Evolutionary conservation across 2,113 vertebrate species (phyloP), one percentile per base, ranked within the genome.

Genomic region (Apeltes quadracus): DNA sequence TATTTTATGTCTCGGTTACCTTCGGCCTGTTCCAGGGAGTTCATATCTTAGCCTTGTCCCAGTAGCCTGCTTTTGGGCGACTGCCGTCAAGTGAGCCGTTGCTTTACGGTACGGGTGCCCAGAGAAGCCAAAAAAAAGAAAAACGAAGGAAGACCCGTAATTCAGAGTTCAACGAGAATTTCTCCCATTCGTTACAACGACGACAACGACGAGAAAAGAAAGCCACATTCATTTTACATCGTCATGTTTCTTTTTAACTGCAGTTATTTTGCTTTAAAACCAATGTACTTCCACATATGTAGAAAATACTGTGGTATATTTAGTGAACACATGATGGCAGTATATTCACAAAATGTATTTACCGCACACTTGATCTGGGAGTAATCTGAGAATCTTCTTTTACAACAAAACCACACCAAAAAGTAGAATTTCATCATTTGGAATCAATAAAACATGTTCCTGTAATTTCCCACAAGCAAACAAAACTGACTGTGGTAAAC

Each of bases 11-110:
- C 8, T 56, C 20, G 12, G 6, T 88, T 94, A 97, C 97, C 97
- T 95, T 98, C 96, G 51, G 96, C 96, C 93, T 98, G 96, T 80
- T 98, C 96, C 90, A 98, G 83, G 2, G 96, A 97, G 82, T 97
- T 97, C 96, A 98, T 97, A 67, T 91, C 93, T 88, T 50, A 53
- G 64, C 48, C 39, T 48, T 13, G 44, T 66, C 18, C 44, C 48
- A 32, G 59, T 65, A 65, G 78, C 27, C 51, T 57, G 69, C 4
- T 56, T 65, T 23, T 57, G 64, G 43, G 50, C n/a, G 50, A 51
- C 32, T 50, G 57, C 51, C 50, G 50, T 51, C 22, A 51, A 51
- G 22, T 23, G 12, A 14, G 22, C 11, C 12, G 50, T 48, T 11
- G 50, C 14, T 23, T 25, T 23, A 25, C 22, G 22, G 4, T 23